phyloP scores from a whole-genome alignment of 2,888 invertebrate species.

The Latheticus oryzae region DNA sequence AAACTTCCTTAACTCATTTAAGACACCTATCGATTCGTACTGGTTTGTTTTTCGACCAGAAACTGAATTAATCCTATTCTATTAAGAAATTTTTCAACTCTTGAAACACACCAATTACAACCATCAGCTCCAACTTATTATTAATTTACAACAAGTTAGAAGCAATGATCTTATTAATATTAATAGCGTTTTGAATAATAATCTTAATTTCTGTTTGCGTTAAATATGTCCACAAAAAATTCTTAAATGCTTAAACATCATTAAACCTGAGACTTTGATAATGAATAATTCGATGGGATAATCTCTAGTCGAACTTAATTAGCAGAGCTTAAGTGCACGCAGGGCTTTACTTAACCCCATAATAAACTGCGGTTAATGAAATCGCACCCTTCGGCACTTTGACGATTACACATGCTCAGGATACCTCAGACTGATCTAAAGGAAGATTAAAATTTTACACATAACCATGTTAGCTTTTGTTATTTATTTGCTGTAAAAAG shows the following conservation, averaged over 20 bases:
- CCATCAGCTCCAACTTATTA: constrained; percentile 38
- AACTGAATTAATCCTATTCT: too few relatives aligned
- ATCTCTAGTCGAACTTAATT: constrained; percentile 36
- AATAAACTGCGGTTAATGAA: constrained; percentile 55
- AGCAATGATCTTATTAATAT: constrained; percentile 50
- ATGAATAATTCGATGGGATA: constrained; percentile 37
- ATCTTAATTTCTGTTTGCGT: constrained; percentile 46
- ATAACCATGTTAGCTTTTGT: too few relatives aligned
- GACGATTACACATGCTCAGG: too few relatives aligned
- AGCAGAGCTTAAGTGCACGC: constrained; percentile 27
- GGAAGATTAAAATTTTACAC: too few relatives aligned
- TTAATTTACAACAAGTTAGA: constrained; percentile 40
- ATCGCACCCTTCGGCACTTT: constrained; percentile 50
- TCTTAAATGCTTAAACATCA: constrained; percentile 37
- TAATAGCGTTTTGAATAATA: constrained; percentile 53
- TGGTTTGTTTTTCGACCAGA: too few relatives aligned
- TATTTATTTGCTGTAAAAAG: too few relatives aligned
- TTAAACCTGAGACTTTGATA: constrained; percentile 23
- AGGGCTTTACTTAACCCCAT: constrained; percentile 49
- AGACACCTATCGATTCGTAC: constrained; percentile 31
- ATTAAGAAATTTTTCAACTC: too few relatives aligned
- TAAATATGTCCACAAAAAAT: too few relatives aligned
- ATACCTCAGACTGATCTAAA: too few relatives aligned
- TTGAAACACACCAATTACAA: too few relatives aligned
- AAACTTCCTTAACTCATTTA: constrained; percentile 33